phyloP scores from a whole-genome alignment of 2,888 invertebrate species.

The Bombylius discolor region DNA sequence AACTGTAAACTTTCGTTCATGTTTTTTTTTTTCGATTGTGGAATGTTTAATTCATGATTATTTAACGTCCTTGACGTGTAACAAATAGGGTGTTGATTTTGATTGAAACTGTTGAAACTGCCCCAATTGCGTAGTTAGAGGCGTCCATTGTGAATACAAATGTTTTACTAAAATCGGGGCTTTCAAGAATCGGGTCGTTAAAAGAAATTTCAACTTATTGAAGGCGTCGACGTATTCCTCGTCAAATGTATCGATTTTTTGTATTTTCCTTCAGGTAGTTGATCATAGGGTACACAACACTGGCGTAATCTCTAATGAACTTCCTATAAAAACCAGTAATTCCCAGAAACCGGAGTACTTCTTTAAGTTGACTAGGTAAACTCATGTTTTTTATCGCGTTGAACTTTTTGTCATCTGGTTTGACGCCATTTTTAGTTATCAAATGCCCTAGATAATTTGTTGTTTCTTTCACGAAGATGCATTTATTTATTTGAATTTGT shows the following conservation, averaged over 20 bases:
- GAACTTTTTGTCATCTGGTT: conserved; percentile 20
- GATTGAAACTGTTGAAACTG: conserved; percentile 1
- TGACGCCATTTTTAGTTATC: conserved; percentile 19
- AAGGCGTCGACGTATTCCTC: background rate
- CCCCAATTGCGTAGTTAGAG: conserved; percentile 3
- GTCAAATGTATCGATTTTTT: background rate
- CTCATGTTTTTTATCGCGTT: conserved; percentile 9
- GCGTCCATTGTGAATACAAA: conserved; percentile 3
- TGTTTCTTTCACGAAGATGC: conserved; percentile 4
- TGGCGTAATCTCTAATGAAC: conserved; percentile 4
- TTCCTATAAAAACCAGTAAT: conserved; percentile 9
- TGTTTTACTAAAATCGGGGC: conserved; percentile 1
- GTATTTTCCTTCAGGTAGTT: background rate
- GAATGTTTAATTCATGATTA: background rate
- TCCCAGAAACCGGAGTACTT: conserved; percentile 7
- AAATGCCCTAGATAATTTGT: conserved; percentile 17
- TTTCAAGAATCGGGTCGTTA: conserved; percentile 1
- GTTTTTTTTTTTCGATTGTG: background rate
- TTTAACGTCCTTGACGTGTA: background rate
- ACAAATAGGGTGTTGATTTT: background rate
- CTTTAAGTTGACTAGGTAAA: conserved; percentile 1
- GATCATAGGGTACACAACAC: conserved; percentile 1
- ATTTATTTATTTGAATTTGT: conserved; percentile 12
- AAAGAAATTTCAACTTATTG: conserved; percentile 10
- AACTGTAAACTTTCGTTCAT: background rate